These are phyloP conservation scores for Dimorphilus gyrociliatus DNA, from an alignment of 2,888 invertebrate species.

Conservation along the genomic window DNA sequence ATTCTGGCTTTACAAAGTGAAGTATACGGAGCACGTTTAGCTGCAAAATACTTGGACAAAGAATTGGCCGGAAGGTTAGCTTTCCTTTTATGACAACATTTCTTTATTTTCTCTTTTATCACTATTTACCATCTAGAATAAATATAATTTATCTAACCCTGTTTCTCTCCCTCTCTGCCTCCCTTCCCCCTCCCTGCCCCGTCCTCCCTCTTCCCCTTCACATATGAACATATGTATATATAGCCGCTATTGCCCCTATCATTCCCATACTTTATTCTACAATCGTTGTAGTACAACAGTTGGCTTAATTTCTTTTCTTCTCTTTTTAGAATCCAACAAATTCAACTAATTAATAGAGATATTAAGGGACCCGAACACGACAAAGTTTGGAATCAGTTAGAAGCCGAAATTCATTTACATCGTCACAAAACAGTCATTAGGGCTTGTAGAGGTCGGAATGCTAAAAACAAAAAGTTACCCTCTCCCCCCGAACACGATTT, in stretches of 20 bases:
- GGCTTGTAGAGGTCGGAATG: constrained; percentile 40
- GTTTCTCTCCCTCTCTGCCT: not conserved
- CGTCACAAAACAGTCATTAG: constrained; percentile 60
- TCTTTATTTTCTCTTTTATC: too few relatives aligned
- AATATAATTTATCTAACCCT: too few relatives aligned
- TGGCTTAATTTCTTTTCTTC: too few relatives aligned
- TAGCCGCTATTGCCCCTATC: too few relatives aligned
- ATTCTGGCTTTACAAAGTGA: constrained; percentile 58
- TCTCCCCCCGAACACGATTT: constrained; percentile 33
- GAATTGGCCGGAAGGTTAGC: constrained; percentile 51
- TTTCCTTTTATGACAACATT: too few relatives aligned
- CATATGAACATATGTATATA: not conserved
- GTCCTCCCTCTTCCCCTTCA: not conserved
- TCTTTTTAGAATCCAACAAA: constrained; percentile 54
- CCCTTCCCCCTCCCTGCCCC: not conserved
- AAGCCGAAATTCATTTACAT: constrained; percentile 68
- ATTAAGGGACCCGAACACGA: constrained; percentile 63
- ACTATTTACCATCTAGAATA: constrained; percentile 13
- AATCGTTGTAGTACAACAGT: too few relatives aligned
- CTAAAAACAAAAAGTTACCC: constrained; percentile 23
- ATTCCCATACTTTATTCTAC: too few relatives aligned
- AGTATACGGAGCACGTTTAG: constrained; percentile 63
- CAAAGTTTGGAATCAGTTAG: constrained; percentile 61
- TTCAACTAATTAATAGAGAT: constrained; percentile 61
- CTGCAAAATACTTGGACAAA: constrained; percentile 70